Evolutionary conservation across 2,888 invertebrate species (phyloP).

Genomic region (Drosophila acutilabella): DNA sequence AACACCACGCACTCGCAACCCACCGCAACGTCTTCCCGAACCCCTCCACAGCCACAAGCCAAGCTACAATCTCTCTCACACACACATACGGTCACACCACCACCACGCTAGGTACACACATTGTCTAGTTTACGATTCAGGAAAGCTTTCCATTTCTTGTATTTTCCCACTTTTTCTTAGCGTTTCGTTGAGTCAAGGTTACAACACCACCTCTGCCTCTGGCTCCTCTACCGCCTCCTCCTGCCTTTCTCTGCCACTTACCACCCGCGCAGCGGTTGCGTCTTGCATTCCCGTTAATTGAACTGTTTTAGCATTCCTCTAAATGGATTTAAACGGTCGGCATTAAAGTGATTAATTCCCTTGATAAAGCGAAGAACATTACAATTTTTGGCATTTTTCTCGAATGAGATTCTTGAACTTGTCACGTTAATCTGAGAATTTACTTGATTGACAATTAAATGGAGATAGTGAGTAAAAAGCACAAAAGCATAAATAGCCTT

Average conservation of each 20-base stretch:
- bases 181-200: conserved; percentile 59
- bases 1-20: conserved; percentile 32
- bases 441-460: background rate
- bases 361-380: conserved; percentile 5
- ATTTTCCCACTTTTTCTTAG: background rate
- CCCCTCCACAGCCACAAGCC: background rate
- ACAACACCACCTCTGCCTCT: conserved; percentile 15
- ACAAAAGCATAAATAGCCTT: too few relatives aligned
- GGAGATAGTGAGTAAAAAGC: background rate
- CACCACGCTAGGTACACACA: conserved; percentile 38
- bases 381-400: background rate
- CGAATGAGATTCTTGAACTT: conserved; percentile 2
- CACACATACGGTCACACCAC: background rate
- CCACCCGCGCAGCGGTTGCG: conserved; percentile 7
- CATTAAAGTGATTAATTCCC: conserved; percentile 22
- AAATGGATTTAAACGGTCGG: conserved; percentile 33
- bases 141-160: conserved; percentile 30
- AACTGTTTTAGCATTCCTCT: conserved; percentile 36
- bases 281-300: conserved; percentile 40
- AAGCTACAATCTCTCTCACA: background rate
- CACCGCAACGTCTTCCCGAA: background rate
- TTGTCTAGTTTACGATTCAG: conserved; percentile 50
- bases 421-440: background rate
- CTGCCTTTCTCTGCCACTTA: too few relatives aligned
- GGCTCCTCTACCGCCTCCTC: too few relatives aligned